Conservation (phyloP, 2,113 vertebrate species). For the Zosterops pallidus region DNA sequence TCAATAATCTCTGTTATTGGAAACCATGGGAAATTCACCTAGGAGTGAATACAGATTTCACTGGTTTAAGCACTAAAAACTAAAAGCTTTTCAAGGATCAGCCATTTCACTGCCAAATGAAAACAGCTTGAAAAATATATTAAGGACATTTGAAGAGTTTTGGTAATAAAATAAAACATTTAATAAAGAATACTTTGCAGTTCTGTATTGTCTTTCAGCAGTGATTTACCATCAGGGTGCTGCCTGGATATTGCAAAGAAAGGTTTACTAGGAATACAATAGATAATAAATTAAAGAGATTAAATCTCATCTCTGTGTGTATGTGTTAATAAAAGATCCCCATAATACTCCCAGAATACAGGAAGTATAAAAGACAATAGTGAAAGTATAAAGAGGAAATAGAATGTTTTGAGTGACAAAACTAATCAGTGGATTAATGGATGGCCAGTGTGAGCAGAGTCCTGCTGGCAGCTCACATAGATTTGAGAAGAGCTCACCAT, state of each 20-base stretch:
- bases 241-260: slow-evolving; percentile 14
- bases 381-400: background rate
- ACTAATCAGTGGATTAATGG: slow-evolving; percentile 25
- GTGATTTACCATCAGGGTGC: background rate
- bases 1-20: background rate
- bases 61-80: background rate
- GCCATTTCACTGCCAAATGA: background rate
- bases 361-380: slow-evolving; percentile 15
- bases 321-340: slow-evolving; percentile 39
- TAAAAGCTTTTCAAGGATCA: slow-evolving; percentile 14
- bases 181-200: slow-evolving; percentile 22
- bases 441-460: background rate
- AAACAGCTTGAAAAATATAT: slow-evolving; percentile 31
- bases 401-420: slow-evolving; percentile 1
- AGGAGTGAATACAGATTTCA: background rate
- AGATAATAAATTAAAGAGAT: slow-evolving; percentile 49
- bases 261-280: slow-evolving; percentile 34
- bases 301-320: background rate
- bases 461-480: background rate
- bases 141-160: slow-evolving; percentile 19
- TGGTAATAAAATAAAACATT: slow-evolving; percentile 38
- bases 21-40: background rate
- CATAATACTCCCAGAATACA: slow-evolving; percentile 1
- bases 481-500: background rate
- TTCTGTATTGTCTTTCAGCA: background rate